Evolutionary conservation across 2,113 vertebrate genomes (phyloP), one percentile per base, ranked within the genome.

Genomic region (Brienomyrus longianalis): DNA sequence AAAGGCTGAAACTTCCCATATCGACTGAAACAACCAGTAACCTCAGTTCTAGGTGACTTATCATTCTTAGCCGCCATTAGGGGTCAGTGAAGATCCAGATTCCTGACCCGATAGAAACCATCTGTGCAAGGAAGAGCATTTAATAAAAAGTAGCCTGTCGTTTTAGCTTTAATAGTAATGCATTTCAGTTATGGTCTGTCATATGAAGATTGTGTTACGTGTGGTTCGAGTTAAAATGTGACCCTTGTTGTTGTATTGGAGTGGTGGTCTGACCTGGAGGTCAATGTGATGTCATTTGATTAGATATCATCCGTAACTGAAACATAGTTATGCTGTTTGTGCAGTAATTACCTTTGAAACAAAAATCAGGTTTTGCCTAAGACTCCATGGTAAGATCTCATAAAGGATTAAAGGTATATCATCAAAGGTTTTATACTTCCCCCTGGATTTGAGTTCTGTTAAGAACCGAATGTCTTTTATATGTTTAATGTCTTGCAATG

Each of bases 61-160:
- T 48, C 80, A n/a, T 83, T 83, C 80, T n/a, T 83, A 1, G 35
- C 48, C 27, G 21, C 51, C 90, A 89, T 74, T 70, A 91, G 91
- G 88, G 89, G 90, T 90, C 92, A 92, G 90, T 90, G 56, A 74
- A 87, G 90, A 52, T 84, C 56, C 59, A 31, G 84, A 86, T 50
- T 86, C 45, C 84, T 52, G 85, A 27, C 35, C 43, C 0, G 19
- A 84, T 2, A 23, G 83, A 84, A 84, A 13, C 19, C 83, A 84
- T 48, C 45, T 48, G 83, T 48, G 8, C 39, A 48, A 84, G 23
- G 43, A 84, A 21, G 45, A 83, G 15, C 43, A 15, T 19, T 45
- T 83, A 8, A 48, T 35, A 48, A 45, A 47, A 47, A 48, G 83
- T 48, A 85, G 83, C 45, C 45, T 48, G 19, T 84, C 83, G 11